These are phyloP conservation scores for Pyrrhia umbra DNA, from an alignment of 2,888 invertebrate species.

Conservation along the genomic window DNA sequence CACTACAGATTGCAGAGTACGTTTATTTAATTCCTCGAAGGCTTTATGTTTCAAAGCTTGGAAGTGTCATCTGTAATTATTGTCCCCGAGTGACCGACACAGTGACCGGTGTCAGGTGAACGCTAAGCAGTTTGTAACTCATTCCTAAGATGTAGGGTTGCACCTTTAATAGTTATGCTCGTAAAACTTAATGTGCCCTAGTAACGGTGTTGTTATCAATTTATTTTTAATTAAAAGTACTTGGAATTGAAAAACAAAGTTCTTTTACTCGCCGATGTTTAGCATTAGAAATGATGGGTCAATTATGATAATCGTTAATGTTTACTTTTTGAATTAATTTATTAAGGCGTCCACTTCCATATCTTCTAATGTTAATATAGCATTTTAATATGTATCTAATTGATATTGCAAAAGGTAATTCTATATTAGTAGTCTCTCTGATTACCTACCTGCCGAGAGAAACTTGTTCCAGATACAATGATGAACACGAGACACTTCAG, in stretches of 20 bases:
- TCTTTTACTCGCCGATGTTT: constrained; percentile 17
- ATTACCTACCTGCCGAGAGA: constrained; percentile 47
- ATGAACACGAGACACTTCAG: constrained; percentile 66
- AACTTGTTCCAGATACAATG: constrained; percentile 71
- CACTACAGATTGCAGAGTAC: constrained; percentile 64
- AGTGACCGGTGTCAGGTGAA: constrained; percentile 80
- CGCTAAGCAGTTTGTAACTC: constrained; percentile 68
- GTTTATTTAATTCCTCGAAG: constrained; percentile 73
- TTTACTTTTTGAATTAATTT: constrained; percentile 33
- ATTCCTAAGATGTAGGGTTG: constrained; percentile 50
- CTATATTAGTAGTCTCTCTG: constrained; percentile 46
- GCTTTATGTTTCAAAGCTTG: constrained; percentile 85
- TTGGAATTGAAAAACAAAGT: constrained; percentile 12
- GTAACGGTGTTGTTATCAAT: constrained; percentile 26
- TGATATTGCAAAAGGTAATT: constrained; percentile 35
- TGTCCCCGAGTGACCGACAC: constrained; percentile 76
- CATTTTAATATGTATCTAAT: background rate
- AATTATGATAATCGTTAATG: constrained; percentile 36
- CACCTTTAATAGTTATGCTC: constrained; percentile 28
- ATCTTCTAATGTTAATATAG: background rate
- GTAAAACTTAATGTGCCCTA: constrained; percentile 39
- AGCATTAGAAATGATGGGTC: constrained; percentile 31
- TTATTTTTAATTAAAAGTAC: constrained; percentile 49
- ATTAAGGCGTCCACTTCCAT: constrained; percentile 2
- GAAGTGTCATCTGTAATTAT: constrained; percentile 83